Evolutionary conservation across 2,888 invertebrate species (phyloP), one percentile per base, ranked within the genome.

Genomic region (Leucophenga montana): DNA sequence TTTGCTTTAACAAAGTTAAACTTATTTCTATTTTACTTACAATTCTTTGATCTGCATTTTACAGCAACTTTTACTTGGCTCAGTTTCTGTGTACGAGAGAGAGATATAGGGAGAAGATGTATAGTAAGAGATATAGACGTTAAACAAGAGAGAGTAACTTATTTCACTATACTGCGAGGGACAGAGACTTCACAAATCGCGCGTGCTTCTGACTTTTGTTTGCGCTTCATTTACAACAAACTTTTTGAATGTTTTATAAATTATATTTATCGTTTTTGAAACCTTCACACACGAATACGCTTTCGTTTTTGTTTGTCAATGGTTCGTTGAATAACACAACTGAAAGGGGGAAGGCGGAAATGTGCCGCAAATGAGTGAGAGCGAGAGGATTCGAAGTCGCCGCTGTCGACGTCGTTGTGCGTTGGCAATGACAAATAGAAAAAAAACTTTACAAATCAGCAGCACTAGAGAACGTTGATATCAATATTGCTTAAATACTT

Each of bases 11-110:
- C 39, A 61, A 18, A 62, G 39, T 14, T 14, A 5, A 64, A 22
- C 0, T 44, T 64, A 61, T 33, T 50, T 18, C 56, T 20, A 64
- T n/a, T 54, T n/a, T 79, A 85, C 85, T 85, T 78, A 85, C 85
- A 85, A 85, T 84, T 85, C 85, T 76, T 85, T 86, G 77, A 85
- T 85, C 83, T 86, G 85, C 85, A 85, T 80, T 83, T 83, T 75
- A 70, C 75, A 73, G 73, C 77, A 68, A 72, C 57, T 75, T 72
- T 71, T 72, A 61, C 53, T 48, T 68, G 39, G 59, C 16, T 61
- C 66, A 16, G 56, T 31, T 33, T 18, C 46, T 33, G 67, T 68
- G 27, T 13, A 11, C 9, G 65, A 61, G 54, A 56, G 59, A 31
- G 46, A 67, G 69, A 50, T 22, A 68, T 48, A 33, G 57, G 56